Evolutionary conservation across 2,113 vertebrate genomes (phyloP), one percentile per base, ranked within the genome.

Genomic region (Anarhynchus alexandrinus): DNA sequence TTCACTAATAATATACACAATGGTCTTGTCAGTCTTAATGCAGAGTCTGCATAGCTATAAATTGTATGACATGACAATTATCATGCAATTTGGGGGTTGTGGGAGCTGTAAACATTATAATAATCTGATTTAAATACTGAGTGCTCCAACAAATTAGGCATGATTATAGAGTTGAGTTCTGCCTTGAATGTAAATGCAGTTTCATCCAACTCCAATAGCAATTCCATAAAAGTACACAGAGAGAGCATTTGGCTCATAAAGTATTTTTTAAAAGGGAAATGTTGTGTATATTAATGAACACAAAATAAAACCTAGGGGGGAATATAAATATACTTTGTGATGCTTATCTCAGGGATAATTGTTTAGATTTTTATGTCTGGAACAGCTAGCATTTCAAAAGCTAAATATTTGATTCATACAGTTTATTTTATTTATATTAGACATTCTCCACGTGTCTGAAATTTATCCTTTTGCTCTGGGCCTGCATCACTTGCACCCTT

Each of bases 81-180:
- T 51, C 78, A 86, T 94, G 86, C 92, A 94, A 89, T 94, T 78
- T 94, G 83, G 61, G 83, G 88, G 73, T 89, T 93, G 87, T 93
- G 89, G 91, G 81, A 96, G 70, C 83, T 94, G 86, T 95, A 96
- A 96, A 96, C 95, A 94, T 96, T 92, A 69, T 79, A 91, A 95
- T 95, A 95, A 96, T 94, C 88, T 94, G 88, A 95, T 97, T 95
- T 96, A 90, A 96, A 93, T 96, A 92, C 73, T 76, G 69, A 69
- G 40, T 91, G 65, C 82, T 93, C 91, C 77, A 91, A 88, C 91
- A 95, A 95, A 96, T 94, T 95, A 94, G 62, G 27, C 83, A 76
- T 96, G 91, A 96, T 95, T 91, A 82, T 40, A 94, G 73, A 93
- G 65, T 29, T 84, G 69, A 82, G 52, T 72, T 95, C 57, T 92